Evolutionary conservation across 1,140 invertebrate species (phyloP), one percentile per base, ranked within the genome.

Genomic region (Meteorus sp.): DNA sequence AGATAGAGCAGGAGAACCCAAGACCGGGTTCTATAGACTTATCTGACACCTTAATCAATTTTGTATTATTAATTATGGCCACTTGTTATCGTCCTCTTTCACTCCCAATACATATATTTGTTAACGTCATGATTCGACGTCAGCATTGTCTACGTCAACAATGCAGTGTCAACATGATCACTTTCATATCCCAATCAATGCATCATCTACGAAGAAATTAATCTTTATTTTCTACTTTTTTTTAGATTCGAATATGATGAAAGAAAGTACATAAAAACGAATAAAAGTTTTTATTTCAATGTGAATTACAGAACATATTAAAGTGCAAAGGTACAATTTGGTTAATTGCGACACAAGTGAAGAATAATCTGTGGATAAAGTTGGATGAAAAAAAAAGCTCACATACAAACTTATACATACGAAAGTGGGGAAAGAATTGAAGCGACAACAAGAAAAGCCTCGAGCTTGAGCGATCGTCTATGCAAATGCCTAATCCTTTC

Each of bases 41-140:
- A 73, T 78, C 73, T 77, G 76, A 77, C 76, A 77, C 73, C 74
- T 76, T 78, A 77, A 78, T 78, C 76, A 77, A 76, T 78, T 72
- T 70, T 64, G 67, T 72, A 73, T 76, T 77, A 78, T 78, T 78
- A 78, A 78, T 78, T 78, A 78, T 73, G 64, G 65, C 66, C n/a
- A n/a, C n/a, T n/a, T n/a, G n/a, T n/a, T n/a, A n/a, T n/a, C n/a
- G n/a, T n/a, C 44, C 59, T 63, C 31, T 52, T 19, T n/a, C 3
- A 17, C 47, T 31, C 47, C n/a, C 50, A 56, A 54, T 57, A 11
- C 7, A 47, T 37, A 11, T 19, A n/a, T n/a, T n/a, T n/a, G n/a
- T n/a, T n/a, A n/a, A 52, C 17, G 25, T 27, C 50, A 13, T 29
- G 33, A 62, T 56, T 59, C 62, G 51, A 51, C 56, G 58, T 35